phyloP scores from a whole-genome alignment of 2,797 vertebrate genomes.

The Pogoniulus pusillus region DNA sequence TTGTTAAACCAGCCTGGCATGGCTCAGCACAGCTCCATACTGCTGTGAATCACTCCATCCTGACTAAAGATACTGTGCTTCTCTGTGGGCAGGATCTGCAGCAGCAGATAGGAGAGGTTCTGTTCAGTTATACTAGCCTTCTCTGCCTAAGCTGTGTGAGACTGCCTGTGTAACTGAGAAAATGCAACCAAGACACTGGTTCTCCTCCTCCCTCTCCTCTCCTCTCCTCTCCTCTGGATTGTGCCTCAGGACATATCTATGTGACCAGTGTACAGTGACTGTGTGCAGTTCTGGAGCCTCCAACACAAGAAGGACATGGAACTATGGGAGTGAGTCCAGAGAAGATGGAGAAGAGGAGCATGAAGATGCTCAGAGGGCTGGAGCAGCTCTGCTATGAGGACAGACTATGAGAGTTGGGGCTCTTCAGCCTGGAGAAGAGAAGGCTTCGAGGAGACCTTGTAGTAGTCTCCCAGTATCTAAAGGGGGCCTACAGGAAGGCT shows the following conservation, averaged over 20 bases:
- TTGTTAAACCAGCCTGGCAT: background rate
- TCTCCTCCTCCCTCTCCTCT: background rate
- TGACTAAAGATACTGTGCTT: rapidly evolving
- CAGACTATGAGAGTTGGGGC: no score
- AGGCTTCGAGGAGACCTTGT: no score
- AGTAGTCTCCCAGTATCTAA: no score
- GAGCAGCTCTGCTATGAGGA: no score
- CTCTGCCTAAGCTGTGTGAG: background rate
- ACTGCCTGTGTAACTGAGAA: background rate
- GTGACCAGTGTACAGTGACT: background rate
- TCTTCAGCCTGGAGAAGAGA: no score
- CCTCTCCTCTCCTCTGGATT: background rate
- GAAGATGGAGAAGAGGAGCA: no score
- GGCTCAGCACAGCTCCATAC: background rate
- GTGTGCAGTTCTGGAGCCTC: no score
- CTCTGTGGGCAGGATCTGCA: background rate
- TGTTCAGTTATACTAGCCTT: background rate
- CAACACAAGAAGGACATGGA: no score
- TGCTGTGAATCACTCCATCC: background rate
- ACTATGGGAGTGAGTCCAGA: no score
- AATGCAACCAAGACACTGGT: background rate
- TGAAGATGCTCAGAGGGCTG: no score
- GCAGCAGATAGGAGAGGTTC: background rate
- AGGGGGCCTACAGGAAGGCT: no score
- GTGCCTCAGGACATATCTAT: background rate